Conservation (phyloP, 2,113 vertebrate species). For the Bos taurus region DNA sequence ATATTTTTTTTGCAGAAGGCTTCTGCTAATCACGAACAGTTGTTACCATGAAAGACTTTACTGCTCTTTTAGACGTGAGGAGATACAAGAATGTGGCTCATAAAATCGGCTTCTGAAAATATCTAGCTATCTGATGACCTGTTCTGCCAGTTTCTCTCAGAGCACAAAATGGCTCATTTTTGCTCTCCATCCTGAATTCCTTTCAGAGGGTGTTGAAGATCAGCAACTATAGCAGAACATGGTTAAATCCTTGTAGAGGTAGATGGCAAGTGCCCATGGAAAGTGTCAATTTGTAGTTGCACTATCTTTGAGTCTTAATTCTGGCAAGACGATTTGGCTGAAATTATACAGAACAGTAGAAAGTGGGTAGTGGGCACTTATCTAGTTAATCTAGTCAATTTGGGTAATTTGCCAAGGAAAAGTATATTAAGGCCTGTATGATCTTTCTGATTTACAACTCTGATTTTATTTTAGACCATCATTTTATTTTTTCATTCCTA, state of each 20-base stretch:
- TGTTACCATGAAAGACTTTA: neutral
- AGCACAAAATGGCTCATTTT: neutral
- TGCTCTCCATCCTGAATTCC: neutral
- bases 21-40: neutral
- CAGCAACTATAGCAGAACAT: neutral
- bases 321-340: neutral
- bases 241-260: neutral
- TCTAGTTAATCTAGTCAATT: neutral
- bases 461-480: neutral
- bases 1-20: neutral
- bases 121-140: neutral
- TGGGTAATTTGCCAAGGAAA: conserved; percentile 1
- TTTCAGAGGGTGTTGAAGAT: neutral
- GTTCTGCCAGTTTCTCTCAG: neutral
- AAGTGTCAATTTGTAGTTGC: neutral
- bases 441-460: neutral
- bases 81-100: neutral
- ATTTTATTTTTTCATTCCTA: neutral
- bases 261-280: neutral
- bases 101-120: neutral
- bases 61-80: neutral
- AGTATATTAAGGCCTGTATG: neutral
- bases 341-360: neutral
- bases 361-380: neutral
- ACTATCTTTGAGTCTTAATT: neutral